Base-by-base conservation (phyloP, 2,888 invertebrate species). In the Harpalus rubripes region DNA sequence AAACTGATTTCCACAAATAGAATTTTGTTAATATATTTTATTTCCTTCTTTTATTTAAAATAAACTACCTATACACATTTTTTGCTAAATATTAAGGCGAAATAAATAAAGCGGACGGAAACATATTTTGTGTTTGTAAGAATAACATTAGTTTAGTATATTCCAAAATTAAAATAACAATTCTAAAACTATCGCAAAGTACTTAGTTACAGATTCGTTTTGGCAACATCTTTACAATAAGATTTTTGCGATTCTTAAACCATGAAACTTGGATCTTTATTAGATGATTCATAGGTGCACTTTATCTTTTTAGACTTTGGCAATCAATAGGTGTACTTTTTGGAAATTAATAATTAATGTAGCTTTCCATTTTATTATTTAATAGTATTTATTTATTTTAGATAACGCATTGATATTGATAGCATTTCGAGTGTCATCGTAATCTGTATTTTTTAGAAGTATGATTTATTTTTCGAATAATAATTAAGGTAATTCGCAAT, bases 231-330 rank as follows among this genome's bases (percentile, higher is more conserved):
- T 68, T 32, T 68, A 12, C 39, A 68, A 65, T 68, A 39, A n/a
- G 6, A 22, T 12, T 12, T n/a, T 15, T 32, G 26, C 15, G 68
- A 26, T 68, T 32, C 44, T 52, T 52, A 52, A 52, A 52, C 44
- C 12, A 52, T 52, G 44, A 52, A 10, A 10, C 63, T 8, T 63
- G 63, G 12, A 52, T 52, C 44, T 12, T 52, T 8, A 52, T 68
- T 26, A 63, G 0, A 7, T n/a, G 32, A 68, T 10, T 68, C 68
- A 68, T 26, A 39, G 32, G 32, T 32, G 39, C 39, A 68, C n/a
- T 68, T 39, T 68, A 15, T 18, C 10, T 68, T 68, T 32, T 68
- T 15, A 39, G 68, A 68, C 68, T 68, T 68, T 68, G 68, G 32
- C 12, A n/a, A 7, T 32, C 12, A 52, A 52, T 10, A 52, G 8